Conservation (phyloP, 2,888 invertebrate species). For the Cacoxenus indagator region DNA sequence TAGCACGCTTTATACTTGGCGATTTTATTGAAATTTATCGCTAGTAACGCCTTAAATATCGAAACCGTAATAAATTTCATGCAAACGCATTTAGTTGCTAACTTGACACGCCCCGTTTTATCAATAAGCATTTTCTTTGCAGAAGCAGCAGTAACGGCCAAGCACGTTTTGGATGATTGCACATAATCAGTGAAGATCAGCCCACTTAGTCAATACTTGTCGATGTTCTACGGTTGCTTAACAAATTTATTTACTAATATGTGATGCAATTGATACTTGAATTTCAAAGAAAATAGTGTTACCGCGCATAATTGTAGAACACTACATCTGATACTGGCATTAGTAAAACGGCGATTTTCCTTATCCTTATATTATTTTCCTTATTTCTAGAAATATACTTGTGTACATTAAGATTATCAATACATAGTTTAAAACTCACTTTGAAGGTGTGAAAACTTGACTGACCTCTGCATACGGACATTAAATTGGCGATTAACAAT, state of each 20-base stretch:
- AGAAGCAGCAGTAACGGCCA: not conserved
- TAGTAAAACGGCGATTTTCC: too few relatives aligned
- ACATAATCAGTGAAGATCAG: not conserved
- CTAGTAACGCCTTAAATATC: not conserved
- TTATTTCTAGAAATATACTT: too few relatives aligned
- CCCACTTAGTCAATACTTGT: constrained; percentile 1
- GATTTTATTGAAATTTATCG: not conserved
- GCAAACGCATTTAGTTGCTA: constrained; percentile 2
- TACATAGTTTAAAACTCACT: too few relatives aligned
- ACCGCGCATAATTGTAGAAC: too few relatives aligned
- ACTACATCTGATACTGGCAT: too few relatives aligned
- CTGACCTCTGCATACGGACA: too few relatives aligned
- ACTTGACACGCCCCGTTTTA: constrained; percentile 11
- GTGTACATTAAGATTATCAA: too few relatives aligned
- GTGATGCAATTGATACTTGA: not conserved
- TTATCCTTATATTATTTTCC: too few relatives aligned
- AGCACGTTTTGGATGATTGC: not conserved
- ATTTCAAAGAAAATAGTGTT: not conserved
- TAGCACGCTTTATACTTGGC: not conserved
- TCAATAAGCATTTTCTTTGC: not conserved
- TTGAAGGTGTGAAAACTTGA: too few relatives aligned
- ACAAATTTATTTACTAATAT: constrained; percentile 3
- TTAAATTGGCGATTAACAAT: too few relatives aligned
- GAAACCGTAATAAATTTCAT: not conserved
- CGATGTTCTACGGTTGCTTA: not conserved